A percentile compares a stretch with the other conserved stretches of the same genome.
These are phyloP conservation scores for Chelon auratus DNA, from an alignment of 2,797 vertebrate genomes.

Conservation along the genomic window DNA sequence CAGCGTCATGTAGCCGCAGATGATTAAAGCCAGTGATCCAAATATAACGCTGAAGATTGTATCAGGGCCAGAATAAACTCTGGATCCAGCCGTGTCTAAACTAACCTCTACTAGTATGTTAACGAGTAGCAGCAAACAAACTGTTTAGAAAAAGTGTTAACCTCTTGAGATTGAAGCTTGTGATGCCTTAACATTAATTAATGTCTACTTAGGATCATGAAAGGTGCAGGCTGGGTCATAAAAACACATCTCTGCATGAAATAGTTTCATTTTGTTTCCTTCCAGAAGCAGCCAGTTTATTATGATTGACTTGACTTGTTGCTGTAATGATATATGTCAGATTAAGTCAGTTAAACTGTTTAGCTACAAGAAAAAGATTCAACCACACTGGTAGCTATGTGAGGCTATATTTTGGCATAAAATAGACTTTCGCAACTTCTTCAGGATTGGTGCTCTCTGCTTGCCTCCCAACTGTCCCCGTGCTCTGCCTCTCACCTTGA, in stretches of 20 bases:
- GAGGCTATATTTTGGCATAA: too few relatives aligned
- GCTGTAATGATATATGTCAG: too few relatives aligned
- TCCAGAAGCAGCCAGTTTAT: background rate
- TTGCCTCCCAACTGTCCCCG: too few relatives aligned
- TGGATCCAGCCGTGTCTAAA: background rate
- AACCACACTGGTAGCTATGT: too few relatives aligned
- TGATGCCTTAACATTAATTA: background rate
- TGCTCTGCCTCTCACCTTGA: too few relatives aligned
- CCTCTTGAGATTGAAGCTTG: background rate
- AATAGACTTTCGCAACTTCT: too few relatives aligned
- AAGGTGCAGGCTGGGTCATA: background rate
- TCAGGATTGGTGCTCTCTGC: too few relatives aligned
- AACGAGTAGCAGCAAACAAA: constrained; percentile 5
- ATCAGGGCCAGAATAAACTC: too few relatives aligned
- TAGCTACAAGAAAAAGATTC: too few relatives aligned
- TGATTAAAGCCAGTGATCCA: constrained; percentile 47
- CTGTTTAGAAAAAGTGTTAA: too few relatives aligned
- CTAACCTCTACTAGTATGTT: constrained; percentile 15
- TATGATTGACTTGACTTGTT: too few relatives aligned
- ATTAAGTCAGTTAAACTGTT: too few relatives aligned
- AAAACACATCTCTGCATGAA: background rate
- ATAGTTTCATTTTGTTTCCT: background rate
- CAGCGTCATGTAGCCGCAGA: background rate
- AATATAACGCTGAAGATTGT: constrained; percentile 16
- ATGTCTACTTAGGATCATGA: background rate